These are phyloP conservation scores for Saccostrea glomerata DNA, from an alignment of 1,140 invertebrate species.

Conservation along the genomic window DNA sequence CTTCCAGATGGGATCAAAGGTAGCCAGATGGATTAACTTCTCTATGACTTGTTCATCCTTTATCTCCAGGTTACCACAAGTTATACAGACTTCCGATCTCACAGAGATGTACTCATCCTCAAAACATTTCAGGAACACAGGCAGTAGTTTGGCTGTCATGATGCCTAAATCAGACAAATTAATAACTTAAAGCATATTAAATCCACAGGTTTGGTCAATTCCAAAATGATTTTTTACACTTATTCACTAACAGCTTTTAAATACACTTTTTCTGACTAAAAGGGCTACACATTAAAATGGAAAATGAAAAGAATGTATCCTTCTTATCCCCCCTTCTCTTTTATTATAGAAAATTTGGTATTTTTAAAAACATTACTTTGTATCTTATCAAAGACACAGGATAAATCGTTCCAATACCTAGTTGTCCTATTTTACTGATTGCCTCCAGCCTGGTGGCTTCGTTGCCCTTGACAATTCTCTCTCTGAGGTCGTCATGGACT, in stretches of 20 bases:
- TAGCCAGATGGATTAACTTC: slow-evolving; percentile 74
- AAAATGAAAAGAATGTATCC: no score
- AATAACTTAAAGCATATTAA: background rate
- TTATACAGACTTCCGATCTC: slow-evolving; percentile 75
- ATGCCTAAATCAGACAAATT: slow-evolving; percentile 70
- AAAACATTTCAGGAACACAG: slow-evolving; percentile 77
- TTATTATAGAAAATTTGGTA: no score
- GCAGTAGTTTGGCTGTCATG: slow-evolving; percentile 78
- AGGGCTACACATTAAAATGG: no score
- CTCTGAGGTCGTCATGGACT: slow-evolving; percentile 75
- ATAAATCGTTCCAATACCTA: slow-evolving; percentile 65
- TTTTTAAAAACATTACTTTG: no score
- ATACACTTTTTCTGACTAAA: no score
- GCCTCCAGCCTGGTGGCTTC: slow-evolving; percentile 74
- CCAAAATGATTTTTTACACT: no score
- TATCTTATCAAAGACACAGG: no score
- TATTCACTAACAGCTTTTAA: no score
- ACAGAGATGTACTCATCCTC: slow-evolving; percentile 76
- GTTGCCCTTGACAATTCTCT: slow-evolving; percentile 65
- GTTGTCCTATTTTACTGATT: slow-evolving; percentile 74
- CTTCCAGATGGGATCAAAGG: slow-evolving; percentile 78
- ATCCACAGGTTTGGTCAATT: background rate
- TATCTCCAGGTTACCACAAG: slow-evolving; percentile 74
- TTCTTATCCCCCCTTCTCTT: no score
- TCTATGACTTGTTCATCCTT: slow-evolving; percentile 72